Evolutionary conservation across 2,113 vertebrate genomes (phyloP).

Genomic region (Lepisosteus oculatus): DNA sequence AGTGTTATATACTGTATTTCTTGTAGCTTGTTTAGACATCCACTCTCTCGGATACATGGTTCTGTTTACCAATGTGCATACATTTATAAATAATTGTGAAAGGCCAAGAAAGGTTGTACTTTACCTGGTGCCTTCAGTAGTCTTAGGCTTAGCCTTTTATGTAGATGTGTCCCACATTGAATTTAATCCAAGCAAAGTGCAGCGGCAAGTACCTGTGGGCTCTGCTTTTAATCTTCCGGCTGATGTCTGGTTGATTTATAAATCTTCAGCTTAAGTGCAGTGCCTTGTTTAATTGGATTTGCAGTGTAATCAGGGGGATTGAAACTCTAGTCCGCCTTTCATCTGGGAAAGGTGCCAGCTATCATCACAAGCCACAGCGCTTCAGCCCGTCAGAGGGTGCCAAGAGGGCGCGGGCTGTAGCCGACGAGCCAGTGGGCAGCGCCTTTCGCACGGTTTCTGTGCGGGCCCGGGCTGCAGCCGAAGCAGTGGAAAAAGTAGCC

Average conservation of each 20-base stretch:
- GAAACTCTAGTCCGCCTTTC: not conserved
- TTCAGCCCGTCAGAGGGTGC: too few species aligned
- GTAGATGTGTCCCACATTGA: not conserved
- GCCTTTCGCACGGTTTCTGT: too few species aligned
- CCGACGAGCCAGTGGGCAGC: too few species aligned
- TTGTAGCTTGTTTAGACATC: too few species aligned
- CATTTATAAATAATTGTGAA: not conserved
- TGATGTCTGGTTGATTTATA: not conserved
- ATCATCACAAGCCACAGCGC: too few species aligned
- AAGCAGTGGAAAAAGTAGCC: not conserved
- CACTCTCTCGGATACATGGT: too few species aligned
- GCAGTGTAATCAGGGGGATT: conserved; percentile 8
- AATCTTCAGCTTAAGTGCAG: not conserved
- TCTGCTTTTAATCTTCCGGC: not conserved
- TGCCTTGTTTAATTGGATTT: conserved; percentile 6
- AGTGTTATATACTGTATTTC: too few species aligned
- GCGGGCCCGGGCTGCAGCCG: too few species aligned
- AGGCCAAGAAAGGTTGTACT: not conserved
- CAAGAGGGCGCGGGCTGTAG: too few species aligned
- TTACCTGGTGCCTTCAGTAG: not conserved
- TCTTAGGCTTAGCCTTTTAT: not conserved
- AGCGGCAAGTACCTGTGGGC: not conserved
- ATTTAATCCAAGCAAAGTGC: conserved; percentile 8
- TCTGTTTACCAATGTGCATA: too few species aligned
- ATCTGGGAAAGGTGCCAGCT: not conserved